phyloP scores from a whole-genome alignment of 2,888 invertebrate species.

The Drosophila meridiana region DNA sequence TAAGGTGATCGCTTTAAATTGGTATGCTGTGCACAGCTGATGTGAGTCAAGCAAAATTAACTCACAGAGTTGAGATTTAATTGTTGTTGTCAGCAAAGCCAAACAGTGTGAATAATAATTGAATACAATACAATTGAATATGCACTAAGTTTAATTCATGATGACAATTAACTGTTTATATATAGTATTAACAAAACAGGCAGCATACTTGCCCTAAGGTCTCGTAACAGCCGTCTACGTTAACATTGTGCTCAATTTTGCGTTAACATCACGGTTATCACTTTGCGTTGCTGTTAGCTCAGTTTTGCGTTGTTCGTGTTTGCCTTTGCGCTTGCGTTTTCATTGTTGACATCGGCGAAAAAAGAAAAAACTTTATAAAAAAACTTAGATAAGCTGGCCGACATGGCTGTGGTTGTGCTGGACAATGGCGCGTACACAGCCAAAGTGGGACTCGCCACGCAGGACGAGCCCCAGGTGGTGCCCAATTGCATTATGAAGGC shows the following conservation, averaged over 20 bases:
- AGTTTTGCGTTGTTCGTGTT: not conserved
- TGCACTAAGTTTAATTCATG: not conserved
- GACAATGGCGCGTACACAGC: slow-evolving; percentile 96
- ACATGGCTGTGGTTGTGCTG: slow-evolving; percentile 86
- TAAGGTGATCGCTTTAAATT: not conserved
- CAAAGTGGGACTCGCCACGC: slow-evolving; percentile 93
- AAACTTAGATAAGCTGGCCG: slow-evolving; percentile 9
- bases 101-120: not conserved
- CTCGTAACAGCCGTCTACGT: not conserved
- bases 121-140: too few relatives aligned
- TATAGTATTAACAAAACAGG: not conserved
- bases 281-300: not conserved
- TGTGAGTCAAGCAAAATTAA: not conserved
- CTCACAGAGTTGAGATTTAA: not conserved
- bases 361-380: not conserved
- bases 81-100: not conserved
- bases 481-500: slow-evolving; percentile 99
- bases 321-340: slow-evolving; percentile 10
- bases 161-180: too few relatives aligned
- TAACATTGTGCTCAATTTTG: slow-evolving; percentile 5
- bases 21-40: slow-evolving; percentile 31
- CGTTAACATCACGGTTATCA: slow-evolving; percentile 16
- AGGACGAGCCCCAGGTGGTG: slow-evolving; percentile 90
- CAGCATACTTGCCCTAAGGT: slow-evolving; percentile 4
- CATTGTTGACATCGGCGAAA: slow-evolving; percentile 20